Conservation (phyloP, 2,888 invertebrate genomes). For the Drosophila nigricruria region DNA sequence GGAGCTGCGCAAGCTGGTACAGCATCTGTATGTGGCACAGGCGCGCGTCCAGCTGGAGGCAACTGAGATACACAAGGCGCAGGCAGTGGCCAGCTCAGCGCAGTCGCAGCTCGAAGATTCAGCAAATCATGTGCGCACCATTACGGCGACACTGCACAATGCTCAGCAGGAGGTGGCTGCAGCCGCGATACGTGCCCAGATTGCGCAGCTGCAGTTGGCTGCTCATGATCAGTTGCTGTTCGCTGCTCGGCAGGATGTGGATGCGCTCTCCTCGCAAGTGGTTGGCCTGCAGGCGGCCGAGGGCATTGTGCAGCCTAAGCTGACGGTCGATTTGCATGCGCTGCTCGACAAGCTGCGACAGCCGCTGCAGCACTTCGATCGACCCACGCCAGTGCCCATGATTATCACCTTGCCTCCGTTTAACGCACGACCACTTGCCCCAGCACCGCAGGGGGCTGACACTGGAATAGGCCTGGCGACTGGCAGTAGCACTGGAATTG, state of each 20-base stretch:
- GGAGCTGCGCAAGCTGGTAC: slow-evolving; percentile 79
- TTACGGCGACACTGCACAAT: slow-evolving; percentile 83
- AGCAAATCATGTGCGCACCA: slow-evolving; percentile 83
- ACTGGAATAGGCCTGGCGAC: too few species aligned
- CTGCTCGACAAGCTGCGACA: slow-evolving; percentile 79
- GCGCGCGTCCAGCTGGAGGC: slow-evolving; percentile 85
- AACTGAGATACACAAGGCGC: slow-evolving; percentile 83
- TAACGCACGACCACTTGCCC: background rate
- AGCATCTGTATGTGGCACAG: slow-evolving; percentile 84
- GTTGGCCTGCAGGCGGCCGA: slow-evolving; percentile 84
- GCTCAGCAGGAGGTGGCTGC: slow-evolving; percentile 85
- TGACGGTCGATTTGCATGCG: slow-evolving; percentile 77
- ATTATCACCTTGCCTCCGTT: slow-evolving; percentile 54
- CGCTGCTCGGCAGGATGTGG: slow-evolving; percentile 85
- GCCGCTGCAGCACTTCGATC: slow-evolving; percentile 73
- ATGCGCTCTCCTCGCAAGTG: slow-evolving; percentile 84
- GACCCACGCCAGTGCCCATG: slow-evolving; percentile 82
- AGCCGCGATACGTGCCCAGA: slow-evolving; percentile 84
- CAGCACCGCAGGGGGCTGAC: background rate
- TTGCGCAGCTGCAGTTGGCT: slow-evolving; percentile 84
- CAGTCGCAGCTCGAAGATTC: slow-evolving; percentile 84
- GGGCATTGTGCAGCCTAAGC: slow-evolving; percentile 79
- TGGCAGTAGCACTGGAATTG: background rate
- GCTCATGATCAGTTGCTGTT: slow-evolving; percentile 85
- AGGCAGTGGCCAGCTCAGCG: slow-evolving; percentile 83